A percentile compares a stretch with the other conserved stretches of the same genome.
Evolutionary conservation across 2,888 invertebrate genomes (phyloP).

Genomic region (Yponomeuta plumbellus): DNA sequence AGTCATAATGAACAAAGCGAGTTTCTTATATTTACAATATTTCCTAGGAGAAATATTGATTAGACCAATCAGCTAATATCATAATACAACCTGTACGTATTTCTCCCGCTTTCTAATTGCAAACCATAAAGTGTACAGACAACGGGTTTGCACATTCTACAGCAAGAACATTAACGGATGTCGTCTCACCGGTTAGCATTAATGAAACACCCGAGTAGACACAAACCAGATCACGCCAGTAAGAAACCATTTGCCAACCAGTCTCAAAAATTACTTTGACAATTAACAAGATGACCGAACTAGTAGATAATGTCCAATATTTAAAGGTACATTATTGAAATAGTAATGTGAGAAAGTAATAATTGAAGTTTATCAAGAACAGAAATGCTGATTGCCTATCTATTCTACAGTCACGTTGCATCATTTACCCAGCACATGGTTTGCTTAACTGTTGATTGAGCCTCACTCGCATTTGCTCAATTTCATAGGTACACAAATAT

Average conservation of each 20-base stretch:
- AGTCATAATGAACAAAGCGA: neutral
- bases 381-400: conserved; percentile 29
- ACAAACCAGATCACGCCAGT: neutral
- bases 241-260: neutral
- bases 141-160: conserved; percentile 35
- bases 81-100: conserved; percentile 19
- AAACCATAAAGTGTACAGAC: conserved; percentile 39
- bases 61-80: neutral
- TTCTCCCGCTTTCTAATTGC: conserved; percentile 52
- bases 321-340: neutral
- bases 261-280: neutral
- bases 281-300: neutral
- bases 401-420: conserved; percentile 24
- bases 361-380: neutral
- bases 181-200: conserved; percentile 33
- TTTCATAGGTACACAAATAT: conserved; percentile 44
- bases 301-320: neutral
- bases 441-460: conserved; percentile 31
- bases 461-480: conserved; percentile 61
- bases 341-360: neutral
- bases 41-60: neutral
- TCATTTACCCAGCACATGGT: conserved; percentile 21
- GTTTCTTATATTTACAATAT: neutral
- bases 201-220: conserved; percentile 23
- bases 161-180: conserved; percentile 38